A percentile compares a stretch with the other conserved stretches of the same genome.
These are phyloP conservation scores for Cantharis nigra DNA, from an alignment of 2,888 invertebrate species.

Conservation along the genomic window DNA sequence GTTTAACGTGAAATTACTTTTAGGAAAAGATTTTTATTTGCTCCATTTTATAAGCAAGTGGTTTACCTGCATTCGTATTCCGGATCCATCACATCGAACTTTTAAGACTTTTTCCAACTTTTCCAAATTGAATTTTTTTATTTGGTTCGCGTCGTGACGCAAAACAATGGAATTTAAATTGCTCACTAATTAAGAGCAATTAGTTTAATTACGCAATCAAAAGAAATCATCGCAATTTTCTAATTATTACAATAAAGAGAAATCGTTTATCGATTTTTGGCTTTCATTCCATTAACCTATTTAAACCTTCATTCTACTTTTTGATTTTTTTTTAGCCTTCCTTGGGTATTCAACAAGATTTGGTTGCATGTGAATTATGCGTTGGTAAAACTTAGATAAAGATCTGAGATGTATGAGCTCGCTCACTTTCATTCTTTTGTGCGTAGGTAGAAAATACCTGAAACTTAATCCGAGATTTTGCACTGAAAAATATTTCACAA, in stretches of 20 bases:
- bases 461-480: constrained; percentile 33
- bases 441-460: constrained; percentile 32
- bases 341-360: not conserved
- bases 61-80: not conserved
- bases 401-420: constrained; percentile 15
- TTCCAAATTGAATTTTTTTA: not conserved
- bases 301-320: not conserved
- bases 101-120: not conserved
- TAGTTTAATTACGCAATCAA: constrained; percentile 38
- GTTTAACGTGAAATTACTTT: not conserved
- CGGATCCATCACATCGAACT: not conserved
- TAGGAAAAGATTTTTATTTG: not conserved
- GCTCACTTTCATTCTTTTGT: constrained; percentile 4
- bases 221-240: constrained; percentile 39
- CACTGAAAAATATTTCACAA: constrained; percentile 33
- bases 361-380: not conserved
- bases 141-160: not conserved
- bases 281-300: not conserved
- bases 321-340: not conserved
- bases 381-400: constrained; percentile 21
- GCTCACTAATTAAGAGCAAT: constrained; percentile 37
- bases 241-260: constrained; percentile 37
- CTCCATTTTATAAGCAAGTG: not conserved
- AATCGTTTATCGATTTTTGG: not conserved
- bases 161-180: not conserved